These are phyloP conservation scores for Sinocyclocheilus anophthalmus DNA, from an alignment of 2,113 vertebrate species.

Conservation along the genomic window DNA sequence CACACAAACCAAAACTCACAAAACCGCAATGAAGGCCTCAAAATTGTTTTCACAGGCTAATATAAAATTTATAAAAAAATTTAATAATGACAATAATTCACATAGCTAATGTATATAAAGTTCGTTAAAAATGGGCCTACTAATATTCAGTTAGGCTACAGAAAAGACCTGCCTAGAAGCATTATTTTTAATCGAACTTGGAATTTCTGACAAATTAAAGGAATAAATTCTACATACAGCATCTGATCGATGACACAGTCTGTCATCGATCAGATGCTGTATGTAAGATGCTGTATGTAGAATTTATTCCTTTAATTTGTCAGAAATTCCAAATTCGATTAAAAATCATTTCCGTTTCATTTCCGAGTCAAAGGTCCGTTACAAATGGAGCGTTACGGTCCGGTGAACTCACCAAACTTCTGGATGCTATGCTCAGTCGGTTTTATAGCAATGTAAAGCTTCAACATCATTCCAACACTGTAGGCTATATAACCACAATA, in stretches of 20 bases:
- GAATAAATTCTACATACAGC: slow-evolving; percentile 11
- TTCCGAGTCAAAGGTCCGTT: slow-evolving; percentile 53
- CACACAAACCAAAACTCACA: not conserved
- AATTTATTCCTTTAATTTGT: slow-evolving; percentile 11
- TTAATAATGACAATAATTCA: not conserved
- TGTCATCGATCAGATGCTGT: slow-evolving; percentile 10
- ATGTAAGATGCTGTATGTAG: slow-evolving; percentile 26
- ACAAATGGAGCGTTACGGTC: slow-evolving; percentile 27
- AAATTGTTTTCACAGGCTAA: not conserved
- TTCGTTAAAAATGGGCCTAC: not conserved
- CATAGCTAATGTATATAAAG: not conserved
- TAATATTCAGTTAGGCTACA: not conserved
- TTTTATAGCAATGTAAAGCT: not conserved
- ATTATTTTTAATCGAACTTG: not conserved
- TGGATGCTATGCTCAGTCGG: not conserved
- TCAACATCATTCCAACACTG: slow-evolving; percentile 2
- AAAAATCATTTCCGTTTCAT: slow-evolving; percentile 57
- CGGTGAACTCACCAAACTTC: slow-evolving; percentile 28
- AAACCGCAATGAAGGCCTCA: not conserved
- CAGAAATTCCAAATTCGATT: not conserved
- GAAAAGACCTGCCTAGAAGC: not conserved
- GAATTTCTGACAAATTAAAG: slow-evolving; percentile 2
- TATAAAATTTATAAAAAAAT: not conserved
- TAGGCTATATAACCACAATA: not conserved
- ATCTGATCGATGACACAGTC: slow-evolving; percentile 52